Evolutionary conservation across 2,888 invertebrate species (phyloP).

Genomic region (Ariolimax columbianus): DNA sequence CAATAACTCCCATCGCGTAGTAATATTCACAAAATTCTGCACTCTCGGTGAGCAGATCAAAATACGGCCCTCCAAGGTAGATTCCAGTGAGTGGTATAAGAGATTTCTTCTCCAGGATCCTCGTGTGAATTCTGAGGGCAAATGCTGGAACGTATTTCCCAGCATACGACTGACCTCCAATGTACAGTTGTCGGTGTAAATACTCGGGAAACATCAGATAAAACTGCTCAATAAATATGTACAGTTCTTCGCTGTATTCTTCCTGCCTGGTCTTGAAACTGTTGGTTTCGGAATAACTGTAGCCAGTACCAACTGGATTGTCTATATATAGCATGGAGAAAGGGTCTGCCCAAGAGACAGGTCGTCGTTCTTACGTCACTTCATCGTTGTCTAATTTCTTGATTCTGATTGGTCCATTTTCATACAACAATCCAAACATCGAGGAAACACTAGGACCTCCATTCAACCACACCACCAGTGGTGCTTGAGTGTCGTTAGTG

Average conservation of each 20-base stretch:
- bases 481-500: slow-evolving; percentile 59
- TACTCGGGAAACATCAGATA: slow-evolving; percentile 89
- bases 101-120: slow-evolving; percentile 57
- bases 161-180: slow-evolving; percentile 85
- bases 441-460: slow-evolving; percentile 79
- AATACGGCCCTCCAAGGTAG: slow-evolving; percentile 75
- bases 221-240: slow-evolving; percentile 83
- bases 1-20: slow-evolving; percentile 16
- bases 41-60: slow-evolving; percentile 70
- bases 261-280: slow-evolving; percentile 80
- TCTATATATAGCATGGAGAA: slow-evolving; percentile 76
- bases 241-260: slow-evolving; percentile 86
- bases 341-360: slow-evolving; percentile 17
- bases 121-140: slow-evolving; percentile 71
- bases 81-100: slow-evolving; percentile 72
- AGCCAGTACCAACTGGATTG: slow-evolving; percentile 95
- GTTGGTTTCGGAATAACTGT: slow-evolving; percentile 82
- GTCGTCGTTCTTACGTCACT: not conserved
- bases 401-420: slow-evolving; percentile 28
- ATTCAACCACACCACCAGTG: slow-evolving; percentile 79
- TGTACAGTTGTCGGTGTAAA: slow-evolving; percentile 87
- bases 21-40: not conserved
- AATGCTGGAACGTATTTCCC: slow-evolving; percentile 89
- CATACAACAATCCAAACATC: slow-evolving; percentile 68
- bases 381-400: not conserved